Evolutionary conservation across 2,888 invertebrate genomes (phyloP), one percentile per base, ranked within the genome.

Genomic region (Pyralis farinalis): DNA sequence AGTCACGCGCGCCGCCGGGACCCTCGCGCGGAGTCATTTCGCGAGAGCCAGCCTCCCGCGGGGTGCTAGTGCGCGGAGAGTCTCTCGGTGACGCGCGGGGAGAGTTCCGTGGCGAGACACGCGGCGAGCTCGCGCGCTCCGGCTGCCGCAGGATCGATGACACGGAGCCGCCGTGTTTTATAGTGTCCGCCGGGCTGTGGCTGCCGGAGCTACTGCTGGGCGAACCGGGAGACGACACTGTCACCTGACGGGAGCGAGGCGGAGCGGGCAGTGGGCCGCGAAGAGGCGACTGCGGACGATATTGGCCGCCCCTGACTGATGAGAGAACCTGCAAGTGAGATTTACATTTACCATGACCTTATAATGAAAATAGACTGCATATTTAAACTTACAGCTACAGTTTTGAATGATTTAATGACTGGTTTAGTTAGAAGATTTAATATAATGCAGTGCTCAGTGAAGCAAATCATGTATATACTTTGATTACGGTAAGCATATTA

Each of bases 131-230:
- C 30, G 68, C 59, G 58, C 85, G 71, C 51, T 86, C 84, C 25
- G 90, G 89, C 61, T 86, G 81, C 20, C 85, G 73, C 57, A 83
- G 63, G 40, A 87, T 84, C 16, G 88, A 89, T 37, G 83, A 84
- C 44, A 87, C 85, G 40, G 90, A 90, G 53, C 88, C 85, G 49
- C 83, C 86, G 77, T 93, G 92, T 72, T 93, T 94, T 75, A 93
- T 92, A 51, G 93, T 93, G 66, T 94, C 95, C 59, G 94, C 94
- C 59, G 95, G 95, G 66, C 94, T 94, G 73, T 94, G 94, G 59
- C 94, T 94, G 72, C 94, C 95, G 69, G 95, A 94, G 90, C 95
- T 93, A 91, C 93, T 95, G 92, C 94, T 95, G 92, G 95, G 94
- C 76, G 95, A 95, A 91, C 94, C 95, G 91, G 95, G 95, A 70